Evolutionary conservation across 1,140 invertebrate species (phyloP).

Genomic region (Drosophila prosaltans): DNA sequence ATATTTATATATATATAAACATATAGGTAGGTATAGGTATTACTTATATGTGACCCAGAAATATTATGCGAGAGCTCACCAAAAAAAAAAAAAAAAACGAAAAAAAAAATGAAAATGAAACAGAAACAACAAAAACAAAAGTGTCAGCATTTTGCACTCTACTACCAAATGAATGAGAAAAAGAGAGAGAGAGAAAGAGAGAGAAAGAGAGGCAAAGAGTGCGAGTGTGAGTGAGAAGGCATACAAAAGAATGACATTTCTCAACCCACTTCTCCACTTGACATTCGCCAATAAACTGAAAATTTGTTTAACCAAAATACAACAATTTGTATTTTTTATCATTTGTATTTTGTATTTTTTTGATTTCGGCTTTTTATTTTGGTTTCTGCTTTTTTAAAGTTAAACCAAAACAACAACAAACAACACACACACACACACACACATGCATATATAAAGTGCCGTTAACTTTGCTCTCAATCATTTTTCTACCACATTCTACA

Average conservation of each 20-base stretch:
- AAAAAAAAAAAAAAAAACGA: conserved; percentile 25
- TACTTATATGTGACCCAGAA: conserved; percentile 71
- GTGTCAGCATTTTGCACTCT: conserved; percentile 72
- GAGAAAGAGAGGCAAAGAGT: not conserved
- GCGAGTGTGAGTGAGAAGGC: not conserved
- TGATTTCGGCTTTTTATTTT: not conserved
- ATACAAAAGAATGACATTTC: conserved; percentile 1
- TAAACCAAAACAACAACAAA: not conserved
- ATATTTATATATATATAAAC: conserved; percentile 18
- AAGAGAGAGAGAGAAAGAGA: not conserved
- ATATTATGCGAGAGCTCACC: conserved; percentile 65
- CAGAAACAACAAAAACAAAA: conserved; percentile 45
- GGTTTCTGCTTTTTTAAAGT: conserved; percentile 1
- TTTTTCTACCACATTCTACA: conserved; percentile 57
- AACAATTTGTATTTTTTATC: conserved; percentile 6
- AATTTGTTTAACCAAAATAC: conserved; percentile 15
- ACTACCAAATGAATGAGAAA: not conserved
- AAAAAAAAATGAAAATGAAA: conserved; percentile 33
- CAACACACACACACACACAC: not conserved
- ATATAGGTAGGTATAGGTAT: conserved; percentile 23
- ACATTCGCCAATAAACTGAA: conserved; percentile 19
- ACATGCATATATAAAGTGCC: conserved; percentile 21
- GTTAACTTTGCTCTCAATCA: conserved; percentile 30
- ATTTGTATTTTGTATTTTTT: conserved; percentile 19
- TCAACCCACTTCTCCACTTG: conserved; percentile 15